Conservation (phyloP, 2,797 vertebrate genomes). For the Erithacus rubecula region DNA sequence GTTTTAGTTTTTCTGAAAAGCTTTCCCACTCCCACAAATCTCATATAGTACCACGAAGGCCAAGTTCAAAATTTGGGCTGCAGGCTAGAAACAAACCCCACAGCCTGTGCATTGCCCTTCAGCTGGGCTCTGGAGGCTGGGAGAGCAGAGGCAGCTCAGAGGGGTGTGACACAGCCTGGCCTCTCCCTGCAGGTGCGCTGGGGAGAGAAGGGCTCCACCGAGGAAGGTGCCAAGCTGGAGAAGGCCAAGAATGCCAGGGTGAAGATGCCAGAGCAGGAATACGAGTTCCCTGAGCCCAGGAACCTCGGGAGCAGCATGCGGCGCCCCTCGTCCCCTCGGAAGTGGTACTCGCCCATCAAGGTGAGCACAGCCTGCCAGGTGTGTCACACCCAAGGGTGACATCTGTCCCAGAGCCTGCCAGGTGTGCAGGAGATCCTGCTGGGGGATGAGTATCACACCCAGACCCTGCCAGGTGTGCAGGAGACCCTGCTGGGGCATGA, state of each 20-base stretch:
- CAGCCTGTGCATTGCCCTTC: background rate
- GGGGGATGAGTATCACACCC: no score
- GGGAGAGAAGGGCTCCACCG: constrained; percentile 97
- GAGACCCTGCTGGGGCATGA: no score
- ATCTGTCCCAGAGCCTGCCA: no score
- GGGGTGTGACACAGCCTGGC: background rate
- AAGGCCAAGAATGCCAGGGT: constrained; percentile 97
- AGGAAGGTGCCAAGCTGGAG: constrained; percentile 96
- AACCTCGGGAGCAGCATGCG: constrained; percentile 87
- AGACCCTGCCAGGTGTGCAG: no score
- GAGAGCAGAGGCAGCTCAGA: no score
- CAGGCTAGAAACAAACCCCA: background rate
- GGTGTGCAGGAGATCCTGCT: no score
- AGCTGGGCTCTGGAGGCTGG: no score
- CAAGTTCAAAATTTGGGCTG: background rate
- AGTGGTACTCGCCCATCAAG: constrained; percentile 98
- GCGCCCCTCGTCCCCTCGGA: constrained; percentile 79
- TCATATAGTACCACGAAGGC: background rate
- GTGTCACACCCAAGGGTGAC: background rate
- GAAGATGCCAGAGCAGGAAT: constrained; percentile 97
- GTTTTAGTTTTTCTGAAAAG: background rate
- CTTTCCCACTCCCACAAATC: background rate
- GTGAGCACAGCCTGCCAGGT: constrained; percentile 60
- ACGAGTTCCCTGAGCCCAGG: constrained; percentile 77
- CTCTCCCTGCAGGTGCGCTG: constrained; percentile 87